Conservation (phyloP, 2,113 vertebrate species). For the Varanus komodoensis region DNA sequence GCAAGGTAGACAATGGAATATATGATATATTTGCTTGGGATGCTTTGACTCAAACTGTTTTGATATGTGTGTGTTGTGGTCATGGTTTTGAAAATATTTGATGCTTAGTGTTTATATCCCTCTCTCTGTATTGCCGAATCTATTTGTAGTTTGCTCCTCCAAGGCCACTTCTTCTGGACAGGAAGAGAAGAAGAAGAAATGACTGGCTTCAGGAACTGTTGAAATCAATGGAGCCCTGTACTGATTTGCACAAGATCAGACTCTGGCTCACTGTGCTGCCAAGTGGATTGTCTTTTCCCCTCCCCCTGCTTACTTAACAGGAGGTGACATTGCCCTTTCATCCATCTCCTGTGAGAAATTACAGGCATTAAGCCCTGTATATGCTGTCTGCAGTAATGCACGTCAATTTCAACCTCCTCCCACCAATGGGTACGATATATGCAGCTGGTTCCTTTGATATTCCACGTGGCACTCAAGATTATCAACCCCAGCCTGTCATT, state of each 20-base stretch:
- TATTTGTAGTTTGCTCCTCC: neutral
- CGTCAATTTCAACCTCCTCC: constrained; percentile 6
- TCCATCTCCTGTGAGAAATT: constrained; percentile 9
- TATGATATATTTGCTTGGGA: neutral
- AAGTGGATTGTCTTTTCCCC: constrained; percentile 2
- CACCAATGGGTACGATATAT: neutral
- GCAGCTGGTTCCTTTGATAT: neutral
- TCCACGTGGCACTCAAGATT: constrained; percentile 36
- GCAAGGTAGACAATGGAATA: neutral
- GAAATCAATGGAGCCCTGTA: neutral
- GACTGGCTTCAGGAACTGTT: neutral
- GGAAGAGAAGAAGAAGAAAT: too few relatives aligned
- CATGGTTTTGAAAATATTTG: neutral
- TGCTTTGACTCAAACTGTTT: neutral
- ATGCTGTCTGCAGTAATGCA: constrained; percentile 12
- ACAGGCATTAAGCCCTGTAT: constrained; percentile 4
- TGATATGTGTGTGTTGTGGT: neutral
- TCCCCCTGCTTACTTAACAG: constrained; percentile 6
- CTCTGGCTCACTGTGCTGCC: constrained; percentile 6
- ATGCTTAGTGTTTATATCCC: neutral
- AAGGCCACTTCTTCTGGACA: too few relatives aligned
- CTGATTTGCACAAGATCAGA: neutral
- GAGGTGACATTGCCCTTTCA: constrained; percentile 38
- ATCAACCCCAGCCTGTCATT: constrained; percentile 33
- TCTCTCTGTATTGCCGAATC: neutral